Conservation (phyloP, 1,140 invertebrate species). For the Ceratitis capitata region DNA sequence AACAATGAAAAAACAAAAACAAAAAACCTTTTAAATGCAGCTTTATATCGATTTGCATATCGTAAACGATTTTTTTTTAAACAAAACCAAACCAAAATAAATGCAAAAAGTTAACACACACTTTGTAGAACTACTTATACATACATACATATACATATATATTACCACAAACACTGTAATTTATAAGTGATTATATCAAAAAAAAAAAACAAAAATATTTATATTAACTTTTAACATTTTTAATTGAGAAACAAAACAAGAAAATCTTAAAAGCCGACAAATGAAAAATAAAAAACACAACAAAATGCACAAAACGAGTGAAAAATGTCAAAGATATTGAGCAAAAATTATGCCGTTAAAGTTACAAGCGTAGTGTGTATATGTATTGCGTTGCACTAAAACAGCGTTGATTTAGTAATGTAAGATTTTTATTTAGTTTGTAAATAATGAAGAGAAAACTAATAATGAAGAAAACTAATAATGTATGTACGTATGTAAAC, state of each 20-base stretch:
- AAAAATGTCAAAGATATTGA: neutral
- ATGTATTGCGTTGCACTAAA: neutral
- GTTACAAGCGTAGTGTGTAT: neutral
- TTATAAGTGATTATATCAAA: no score
- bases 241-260: constrained; percentile 28
- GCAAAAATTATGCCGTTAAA: constrained; percentile 9
- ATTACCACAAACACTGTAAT: no score
- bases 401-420: neutral
- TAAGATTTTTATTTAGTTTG: constrained; percentile 36
- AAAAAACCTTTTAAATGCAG: neutral
- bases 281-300: neutral
- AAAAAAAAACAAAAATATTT: neutral
- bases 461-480: neutral
- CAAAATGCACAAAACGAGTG: no score
- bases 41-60: constrained; percentile 1
- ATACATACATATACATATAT: neutral
- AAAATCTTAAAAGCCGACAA: neutral
- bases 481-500: neutral
- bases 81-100: neutral
- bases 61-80: neutral
- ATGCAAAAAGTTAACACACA: neutral
- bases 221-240: constrained; percentile 1
- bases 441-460: neutral
- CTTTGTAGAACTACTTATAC: neutral
- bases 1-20: neutral